Base-by-base conservation (phyloP, 2,888 invertebrate genomes). In the Malthinus seriepunctatus region DNA sequence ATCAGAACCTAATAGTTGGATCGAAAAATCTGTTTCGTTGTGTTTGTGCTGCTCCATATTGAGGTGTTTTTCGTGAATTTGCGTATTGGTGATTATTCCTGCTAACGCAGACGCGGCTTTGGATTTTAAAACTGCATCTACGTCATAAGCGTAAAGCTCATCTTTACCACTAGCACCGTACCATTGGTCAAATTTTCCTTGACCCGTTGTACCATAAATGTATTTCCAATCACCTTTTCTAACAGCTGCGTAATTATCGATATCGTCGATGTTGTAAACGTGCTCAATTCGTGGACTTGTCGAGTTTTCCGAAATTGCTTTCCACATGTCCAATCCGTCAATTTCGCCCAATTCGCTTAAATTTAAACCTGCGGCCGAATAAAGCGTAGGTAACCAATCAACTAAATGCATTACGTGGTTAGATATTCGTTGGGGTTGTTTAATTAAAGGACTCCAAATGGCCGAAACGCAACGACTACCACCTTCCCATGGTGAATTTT, bases 401-500 rank as follows among this genome's bases (percentile, higher is more conserved):
- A 84, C 80, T 44, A 89, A 83, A 70, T 88, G 87, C 75, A 89
- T 81, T 70, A 89, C 71, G 60, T 85, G 80, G 58, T 83, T 81
- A 2, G 83, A 84, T 6, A 87, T 83, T 46, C 84, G 77, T 59
- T 83, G 82, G 7, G 81, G 79, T 60, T 81, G 77, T 47, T 84
- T 79, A 47, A 85, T 75, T 38, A 80, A 71, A 0, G 87, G 85
- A 68, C 86, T 86, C 87, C 88, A 88, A 34, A 89, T 75, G n/a
- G 86, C 82, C 0, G 86, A 85, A 0, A 84, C 81, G 6, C 84
- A 84, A 57, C 88, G 77, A 8, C 86, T 83, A 0, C 86, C 88
- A 6, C 90, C 90, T 77, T 90, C 90, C 85, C 87, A 90, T 1
- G 87, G 75, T 2, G 88, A 86, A 72, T 85, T 80, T 72, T 90